Conservation (phyloP, 2,797 vertebrate genomes). For the Lepilemur septentrionalis region DNA sequence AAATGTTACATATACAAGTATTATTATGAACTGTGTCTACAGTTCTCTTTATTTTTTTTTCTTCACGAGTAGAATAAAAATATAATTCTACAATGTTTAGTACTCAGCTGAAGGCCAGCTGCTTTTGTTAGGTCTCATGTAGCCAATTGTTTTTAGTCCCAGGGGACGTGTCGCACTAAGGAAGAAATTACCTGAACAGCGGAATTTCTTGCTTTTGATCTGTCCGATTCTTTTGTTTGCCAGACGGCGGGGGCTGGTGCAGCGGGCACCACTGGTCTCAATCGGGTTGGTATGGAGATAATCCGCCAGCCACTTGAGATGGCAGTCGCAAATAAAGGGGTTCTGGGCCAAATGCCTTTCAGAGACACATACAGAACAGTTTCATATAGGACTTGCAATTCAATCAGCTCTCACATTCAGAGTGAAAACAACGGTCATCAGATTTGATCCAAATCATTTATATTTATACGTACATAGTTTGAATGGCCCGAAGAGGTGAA, state of each 20-base stretch:
- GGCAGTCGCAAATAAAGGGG: constrained; percentile 98
- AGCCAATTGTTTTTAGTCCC: constrained; percentile 60
- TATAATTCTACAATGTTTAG: constrained; percentile 51
- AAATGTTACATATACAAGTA: constrained; percentile 41
- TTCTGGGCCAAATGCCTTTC: constrained; percentile 97
- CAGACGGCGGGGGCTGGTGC: constrained; percentile 90
- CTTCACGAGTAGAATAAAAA: constrained; percentile 64
- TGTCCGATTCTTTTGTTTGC: constrained; percentile 95
- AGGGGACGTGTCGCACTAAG: constrained; percentile 73
- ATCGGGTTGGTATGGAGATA: constrained; percentile 98
- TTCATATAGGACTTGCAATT: constrained; percentile 77
- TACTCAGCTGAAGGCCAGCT: constrained; percentile 71
- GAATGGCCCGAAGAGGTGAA: constrained; percentile 94
- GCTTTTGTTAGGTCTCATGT: constrained; percentile 56
- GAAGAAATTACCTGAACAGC: constrained; percentile 92
- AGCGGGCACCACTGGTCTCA: constrained; percentile 92
- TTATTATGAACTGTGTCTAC: constrained; percentile 42
- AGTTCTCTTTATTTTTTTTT: constrained; percentile 29
- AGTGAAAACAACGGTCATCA: neutral
- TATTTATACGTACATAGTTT: constrained; percentile 93
- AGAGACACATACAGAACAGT: constrained; percentile 76
- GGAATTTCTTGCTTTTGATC: constrained; percentile 97
- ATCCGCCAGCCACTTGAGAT: constrained; percentile 99
- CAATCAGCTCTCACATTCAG: constrained; percentile 53
- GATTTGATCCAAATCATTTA: constrained; percentile 24